A percentile compares a stretch with the other conserved stretches of the same genome.
Evolutionary conservation across 1,140 invertebrate genomes (phyloP).

Genomic region (Ceratina calcarata): DNA sequence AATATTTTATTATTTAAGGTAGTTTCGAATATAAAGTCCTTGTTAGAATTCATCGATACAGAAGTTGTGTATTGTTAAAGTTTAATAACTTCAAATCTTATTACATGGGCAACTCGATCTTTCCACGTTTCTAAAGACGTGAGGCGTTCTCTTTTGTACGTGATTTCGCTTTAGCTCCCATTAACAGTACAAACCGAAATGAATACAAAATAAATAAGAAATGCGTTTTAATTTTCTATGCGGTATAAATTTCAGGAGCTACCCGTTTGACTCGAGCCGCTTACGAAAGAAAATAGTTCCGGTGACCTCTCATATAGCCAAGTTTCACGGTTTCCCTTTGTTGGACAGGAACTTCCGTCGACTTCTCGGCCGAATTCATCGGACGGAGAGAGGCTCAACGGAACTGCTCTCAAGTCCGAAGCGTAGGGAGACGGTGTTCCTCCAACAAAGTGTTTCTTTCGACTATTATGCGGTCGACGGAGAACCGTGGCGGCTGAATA

Average conservation of each 20-base stretch:
- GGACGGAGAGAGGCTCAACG: slow-evolving; percentile 52
- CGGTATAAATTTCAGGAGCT: background rate
- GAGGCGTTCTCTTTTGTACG: no score
- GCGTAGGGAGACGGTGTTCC: slow-evolving; percentile 8
- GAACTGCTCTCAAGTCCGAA: slow-evolving; percentile 7
- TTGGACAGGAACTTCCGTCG: slow-evolving; percentile 48
- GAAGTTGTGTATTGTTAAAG: no score
- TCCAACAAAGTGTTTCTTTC: slow-evolving; percentile 45
- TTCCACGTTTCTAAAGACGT: no score
- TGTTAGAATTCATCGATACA: no score
- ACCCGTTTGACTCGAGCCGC: background rate
- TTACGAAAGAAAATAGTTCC: slow-evolving; percentile 10
- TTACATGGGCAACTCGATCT: no score
- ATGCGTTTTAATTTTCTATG: background rate
- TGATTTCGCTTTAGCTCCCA: no score
- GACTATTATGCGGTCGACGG: slow-evolving; percentile 16
- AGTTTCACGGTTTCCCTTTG: slow-evolving; percentile 50
- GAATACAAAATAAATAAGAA: no score
- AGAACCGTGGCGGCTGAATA: background rate
- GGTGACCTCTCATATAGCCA: background rate
- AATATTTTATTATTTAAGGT: no score
- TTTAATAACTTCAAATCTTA: no score
- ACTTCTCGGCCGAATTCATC: slow-evolving; percentile 60
- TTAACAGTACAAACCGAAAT: no score
- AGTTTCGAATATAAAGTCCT: no score